Conservation (phyloP, 2,797 vertebrate species). For the Ctenosaura bakeri region DNA sequence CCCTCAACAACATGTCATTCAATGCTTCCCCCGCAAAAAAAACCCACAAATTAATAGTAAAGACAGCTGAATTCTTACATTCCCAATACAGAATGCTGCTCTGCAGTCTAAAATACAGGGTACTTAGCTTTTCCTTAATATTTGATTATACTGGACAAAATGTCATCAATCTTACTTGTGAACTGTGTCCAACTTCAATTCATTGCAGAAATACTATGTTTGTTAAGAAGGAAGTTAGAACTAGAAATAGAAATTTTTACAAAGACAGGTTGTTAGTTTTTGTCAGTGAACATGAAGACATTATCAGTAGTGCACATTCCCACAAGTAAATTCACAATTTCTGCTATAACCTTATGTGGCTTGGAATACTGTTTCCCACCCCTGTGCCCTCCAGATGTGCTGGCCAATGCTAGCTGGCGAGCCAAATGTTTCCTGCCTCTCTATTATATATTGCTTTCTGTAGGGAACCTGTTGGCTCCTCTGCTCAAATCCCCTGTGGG, state of each 20-base stretch:
- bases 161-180: neutral
- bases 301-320: neutral
- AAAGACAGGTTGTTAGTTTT: too few species aligned
- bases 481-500: too few species aligned
- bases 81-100: neutral
- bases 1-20: neutral
- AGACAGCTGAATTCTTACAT: neutral
- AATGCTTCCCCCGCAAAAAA: neutral
- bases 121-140: conserved; percentile 24
- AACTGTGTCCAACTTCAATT: conserved; percentile 26
- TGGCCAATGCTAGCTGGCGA: neutral
- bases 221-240: neutral
- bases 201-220: neutral
- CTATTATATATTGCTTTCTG: too few species aligned
- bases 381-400: neutral
- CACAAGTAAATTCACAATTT: neutral
- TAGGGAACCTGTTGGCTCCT: too few species aligned
- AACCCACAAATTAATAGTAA: neutral
- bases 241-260: neutral
- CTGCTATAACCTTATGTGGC: neutral
- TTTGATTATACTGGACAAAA: conserved; percentile 15
- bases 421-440: too few species aligned
- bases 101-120: neutral
- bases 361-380: neutral
- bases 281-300: neutral